These are phyloP conservation scores for Erebia epiphron DNA, from an alignment of 2,888 invertebrate genomes.

Conservation along the genomic window DNA sequence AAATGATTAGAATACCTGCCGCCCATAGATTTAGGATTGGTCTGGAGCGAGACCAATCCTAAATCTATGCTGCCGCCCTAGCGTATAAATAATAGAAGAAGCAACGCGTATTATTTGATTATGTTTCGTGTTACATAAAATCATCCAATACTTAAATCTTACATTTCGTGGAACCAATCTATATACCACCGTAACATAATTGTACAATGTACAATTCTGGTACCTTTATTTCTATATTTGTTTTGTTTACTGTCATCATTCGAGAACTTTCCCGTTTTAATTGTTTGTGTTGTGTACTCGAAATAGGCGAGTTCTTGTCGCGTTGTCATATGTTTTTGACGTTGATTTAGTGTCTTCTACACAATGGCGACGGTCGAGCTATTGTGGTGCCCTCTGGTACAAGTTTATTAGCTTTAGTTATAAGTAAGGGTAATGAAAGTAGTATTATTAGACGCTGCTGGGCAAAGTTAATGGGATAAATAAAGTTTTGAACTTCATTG, in stretches of 20 bases:
- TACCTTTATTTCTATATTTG: slow-evolving; percentile 9
- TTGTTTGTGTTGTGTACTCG: slow-evolving; percentile 30
- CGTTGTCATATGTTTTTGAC: slow-evolving; percentile 35
- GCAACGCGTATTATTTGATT: no score
- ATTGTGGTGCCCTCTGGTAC: slow-evolving; percentile 25
- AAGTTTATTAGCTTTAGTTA: slow-evolving; percentile 36
- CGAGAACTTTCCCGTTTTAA: slow-evolving; percentile 33
- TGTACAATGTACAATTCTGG: background rate
- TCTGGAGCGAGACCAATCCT: no score
- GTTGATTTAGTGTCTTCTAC: slow-evolving; percentile 35
- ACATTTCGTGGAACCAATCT: background rate
- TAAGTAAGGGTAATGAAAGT: slow-evolving; percentile 24
- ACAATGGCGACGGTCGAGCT: slow-evolving; percentile 30
- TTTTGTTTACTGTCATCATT: slow-evolving; percentile 19
- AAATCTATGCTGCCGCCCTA: no score
- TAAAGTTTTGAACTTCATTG: no score
- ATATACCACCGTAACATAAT: slow-evolving; percentile 17
- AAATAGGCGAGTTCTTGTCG: slow-evolving; percentile 34
- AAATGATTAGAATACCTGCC: no score
- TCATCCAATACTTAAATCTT: background rate
- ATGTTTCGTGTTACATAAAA: background rate
- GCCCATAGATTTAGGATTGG: no score
- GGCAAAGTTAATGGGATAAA: slow-evolving; percentile 6
- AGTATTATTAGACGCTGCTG: slow-evolving; percentile 22
- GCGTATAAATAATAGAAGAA: no score